Percentiles rank a stretch among this genome's conserved stretches.
Evolutionary conservation across 2,113 vertebrate species (phyloP).

Genomic region (Sarotherodon lohbergeri): DNA sequence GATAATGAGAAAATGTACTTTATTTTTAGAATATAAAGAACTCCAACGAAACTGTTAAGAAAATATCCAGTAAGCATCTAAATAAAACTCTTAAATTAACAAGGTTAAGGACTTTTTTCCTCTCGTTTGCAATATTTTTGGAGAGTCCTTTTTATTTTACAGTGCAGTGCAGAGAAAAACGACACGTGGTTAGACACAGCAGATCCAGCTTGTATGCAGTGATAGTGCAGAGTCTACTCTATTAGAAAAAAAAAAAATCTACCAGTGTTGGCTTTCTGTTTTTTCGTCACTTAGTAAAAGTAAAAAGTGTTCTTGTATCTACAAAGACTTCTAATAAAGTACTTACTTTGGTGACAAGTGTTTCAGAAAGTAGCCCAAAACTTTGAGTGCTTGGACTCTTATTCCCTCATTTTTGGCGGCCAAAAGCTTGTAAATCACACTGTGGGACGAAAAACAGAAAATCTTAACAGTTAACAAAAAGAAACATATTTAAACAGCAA

Average conservation of each 20-base stretch:
- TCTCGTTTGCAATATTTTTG: not conserved
- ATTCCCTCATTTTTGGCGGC: slow-evolving; percentile 94
- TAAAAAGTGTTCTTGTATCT: not conserved
- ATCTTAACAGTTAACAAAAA: not conserved
- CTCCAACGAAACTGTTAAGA: not conserved
- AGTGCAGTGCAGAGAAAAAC: not conserved
- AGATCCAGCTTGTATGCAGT: not conserved
- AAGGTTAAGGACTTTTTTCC: not conserved
- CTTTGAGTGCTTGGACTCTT: slow-evolving; percentile 93
- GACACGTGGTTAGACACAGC: not conserved
- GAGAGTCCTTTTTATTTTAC: not conserved
- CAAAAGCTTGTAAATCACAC: slow-evolving; percentile 92
- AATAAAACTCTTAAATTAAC: not conserved
- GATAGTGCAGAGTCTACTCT: not conserved
- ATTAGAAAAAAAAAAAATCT: not conserved
- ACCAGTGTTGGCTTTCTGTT: not conserved
- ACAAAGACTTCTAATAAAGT: not conserved
- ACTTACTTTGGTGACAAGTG: slow-evolving; percentile 90
- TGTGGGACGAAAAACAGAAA: slow-evolving; percentile 41
- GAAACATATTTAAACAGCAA: not conserved
- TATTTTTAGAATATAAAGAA: not conserved
- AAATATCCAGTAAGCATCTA: not conserved
- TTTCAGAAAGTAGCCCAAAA: slow-evolving; percentile 95
- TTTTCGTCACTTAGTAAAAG: not conserved
- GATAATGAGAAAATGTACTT: not conserved